These are phyloP conservation scores for Oostethus manadensis DNA, from an alignment of 2,113 vertebrate genomes.

Conservation along the genomic window DNA sequence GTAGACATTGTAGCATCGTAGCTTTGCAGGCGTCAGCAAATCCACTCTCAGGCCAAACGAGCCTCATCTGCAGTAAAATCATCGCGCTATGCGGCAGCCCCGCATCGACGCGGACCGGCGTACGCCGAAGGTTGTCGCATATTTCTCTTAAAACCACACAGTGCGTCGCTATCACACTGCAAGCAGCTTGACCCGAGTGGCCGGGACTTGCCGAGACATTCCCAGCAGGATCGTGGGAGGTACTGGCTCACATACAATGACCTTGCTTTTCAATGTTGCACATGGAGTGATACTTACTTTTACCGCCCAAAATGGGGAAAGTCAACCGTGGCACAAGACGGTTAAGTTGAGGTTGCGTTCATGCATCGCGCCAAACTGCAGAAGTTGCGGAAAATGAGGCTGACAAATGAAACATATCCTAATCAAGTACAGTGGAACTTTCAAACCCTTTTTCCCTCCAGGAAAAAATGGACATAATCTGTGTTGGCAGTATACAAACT, in stretches of 20 bases:
- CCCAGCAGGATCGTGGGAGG: not conserved
- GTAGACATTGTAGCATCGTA: not conserved
- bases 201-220: not conserved
- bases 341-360: conserved; percentile 6
- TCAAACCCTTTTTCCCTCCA: no score
- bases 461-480: no score
- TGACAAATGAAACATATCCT: no score
- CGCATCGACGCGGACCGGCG: not conserved
- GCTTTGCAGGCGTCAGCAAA: conserved; percentile 2
- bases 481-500: no score
- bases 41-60: not conserved
- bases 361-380: not conserved
- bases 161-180: not conserved
- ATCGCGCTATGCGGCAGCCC: not conserved
- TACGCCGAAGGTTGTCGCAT: not conserved
- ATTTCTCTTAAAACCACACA: not conserved
- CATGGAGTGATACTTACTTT: conserved; percentile 12
- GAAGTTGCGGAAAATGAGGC: not conserved
- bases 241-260: conserved; percentile 32
- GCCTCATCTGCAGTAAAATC: conserved; percentile 9
- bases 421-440: no score
- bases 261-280: conserved; percentile 32
- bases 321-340: conserved; percentile 9
- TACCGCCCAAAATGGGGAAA: not conserved
- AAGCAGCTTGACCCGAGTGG: not conserved